Conservation (phyloP, 2,113 vertebrate species). For the Carassius gibelio region DNA sequence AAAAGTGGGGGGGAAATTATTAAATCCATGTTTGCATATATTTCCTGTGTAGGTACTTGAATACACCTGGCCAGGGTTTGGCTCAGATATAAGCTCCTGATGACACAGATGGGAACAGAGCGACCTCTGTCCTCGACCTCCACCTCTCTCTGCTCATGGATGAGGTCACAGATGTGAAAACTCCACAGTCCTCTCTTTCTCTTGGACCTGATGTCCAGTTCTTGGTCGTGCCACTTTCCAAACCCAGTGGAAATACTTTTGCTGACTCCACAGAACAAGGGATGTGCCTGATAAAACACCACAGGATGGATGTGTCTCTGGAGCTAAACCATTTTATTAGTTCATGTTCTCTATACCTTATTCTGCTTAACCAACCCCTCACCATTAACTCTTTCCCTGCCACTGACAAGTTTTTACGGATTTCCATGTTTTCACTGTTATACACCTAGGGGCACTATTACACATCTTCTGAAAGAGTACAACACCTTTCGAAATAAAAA, state of each 20-base stretch:
- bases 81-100: neutral
- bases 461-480: too few species aligned
- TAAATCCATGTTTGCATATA: neutral
- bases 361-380: neutral
- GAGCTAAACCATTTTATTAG: neutral
- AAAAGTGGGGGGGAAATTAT: neutral
- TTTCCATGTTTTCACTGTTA: too few species aligned
- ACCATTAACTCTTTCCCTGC: neutral
- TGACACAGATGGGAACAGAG: neutral
- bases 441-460: too few species aligned
- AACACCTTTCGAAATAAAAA: too few species aligned
- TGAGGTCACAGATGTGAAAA: conserved; percentile 37
- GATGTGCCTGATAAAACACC: neutral
- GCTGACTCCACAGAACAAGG: conserved; percentile 41
- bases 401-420: too few species aligned
- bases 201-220: conserved; percentile 51
- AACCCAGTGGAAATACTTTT: conserved; percentile 38
- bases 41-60: neutral
- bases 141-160: neutral
- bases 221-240: conserved; percentile 52
- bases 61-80: neutral
- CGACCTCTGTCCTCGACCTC: neutral
- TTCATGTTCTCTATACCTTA: neutral
- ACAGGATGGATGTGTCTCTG: neutral
- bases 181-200: conserved; percentile 16